Conservation (phyloP, 2,888 invertebrate genomes). For the Creontiades dilutus region DNA sequence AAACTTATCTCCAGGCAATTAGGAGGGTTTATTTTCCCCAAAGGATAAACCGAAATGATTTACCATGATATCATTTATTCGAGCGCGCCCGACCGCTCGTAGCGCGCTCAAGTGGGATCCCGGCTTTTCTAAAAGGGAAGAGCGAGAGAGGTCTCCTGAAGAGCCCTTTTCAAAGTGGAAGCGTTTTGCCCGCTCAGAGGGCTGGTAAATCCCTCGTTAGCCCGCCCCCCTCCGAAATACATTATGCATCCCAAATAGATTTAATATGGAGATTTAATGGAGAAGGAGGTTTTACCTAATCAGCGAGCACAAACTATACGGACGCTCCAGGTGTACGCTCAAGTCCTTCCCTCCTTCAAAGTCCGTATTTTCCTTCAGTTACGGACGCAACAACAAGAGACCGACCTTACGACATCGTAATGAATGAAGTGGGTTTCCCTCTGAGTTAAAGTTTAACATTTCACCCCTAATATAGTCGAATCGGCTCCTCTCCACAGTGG, state of each 20-base stretch:
- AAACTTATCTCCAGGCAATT: too few relatives aligned
- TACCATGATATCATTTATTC: too few relatives aligned
- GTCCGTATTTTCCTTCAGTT: not conserved
- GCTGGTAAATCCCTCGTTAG: constrained; percentile 62
- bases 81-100: too few relatives aligned
- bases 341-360: constrained; percentile 30
- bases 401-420: not conserved
- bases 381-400: not conserved
- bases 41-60: too few relatives aligned
- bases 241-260: constrained; percentile 70
- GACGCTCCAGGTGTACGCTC: not conserved
- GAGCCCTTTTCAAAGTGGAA: constrained; percentile 5
- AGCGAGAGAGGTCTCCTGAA: not conserved
- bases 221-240: constrained; percentile 45
- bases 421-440: not conserved
- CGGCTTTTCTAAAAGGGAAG: not conserved
- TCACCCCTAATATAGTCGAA: not conserved
- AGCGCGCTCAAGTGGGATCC: too few relatives aligned
- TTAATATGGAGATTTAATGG: constrained; percentile 71
- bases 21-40: too few relatives aligned
- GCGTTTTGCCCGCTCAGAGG: not conserved
- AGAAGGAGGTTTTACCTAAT: constrained; percentile 68
- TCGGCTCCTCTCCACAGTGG: not conserved
- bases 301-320: constrained; percentile 48
- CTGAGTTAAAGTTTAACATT: not conserved